These are phyloP conservation scores for Cosmopolites sordidus DNA, from an alignment of 2,888 invertebrate genomes.

Conservation along the genomic window DNA sequence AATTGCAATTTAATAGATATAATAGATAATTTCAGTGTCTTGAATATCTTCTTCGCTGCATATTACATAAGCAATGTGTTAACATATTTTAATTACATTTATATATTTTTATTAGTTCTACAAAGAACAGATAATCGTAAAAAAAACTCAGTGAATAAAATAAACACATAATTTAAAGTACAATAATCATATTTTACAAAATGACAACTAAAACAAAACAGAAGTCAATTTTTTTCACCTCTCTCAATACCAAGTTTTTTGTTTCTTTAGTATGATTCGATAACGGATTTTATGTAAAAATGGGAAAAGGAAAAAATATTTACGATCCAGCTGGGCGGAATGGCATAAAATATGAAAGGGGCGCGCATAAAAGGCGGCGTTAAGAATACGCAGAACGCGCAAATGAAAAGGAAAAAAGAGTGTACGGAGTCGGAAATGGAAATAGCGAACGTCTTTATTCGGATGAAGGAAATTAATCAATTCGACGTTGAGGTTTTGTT, in stretches of 20 bases:
- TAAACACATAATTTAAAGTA: too few relatives aligned
- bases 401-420: conserved; percentile 8
- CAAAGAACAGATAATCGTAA: too few relatives aligned
- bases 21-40: too few relatives aligned
- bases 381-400: conserved; percentile 13
- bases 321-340: conserved; percentile 6
- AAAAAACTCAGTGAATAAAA: too few relatives aligned
- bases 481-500: neutral
- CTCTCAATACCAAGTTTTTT: conserved; percentile 13
- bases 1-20: too few relatives aligned
- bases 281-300: conserved; percentile 18
- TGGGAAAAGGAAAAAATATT: conserved; percentile 11
- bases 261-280: conserved; percentile 2
- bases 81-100: too few relatives aligned
- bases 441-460: conserved; percentile 14
- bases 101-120: too few relatives aligned
- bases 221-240: conserved; percentile 12
- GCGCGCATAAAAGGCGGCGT: conserved; percentile 10
- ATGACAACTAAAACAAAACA: conserved; percentile 12
- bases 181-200: too few relatives aligned
- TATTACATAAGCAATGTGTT: too few relatives aligned
- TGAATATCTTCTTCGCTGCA: too few relatives aligned
- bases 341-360: too few relatives aligned
- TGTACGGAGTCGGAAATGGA: neutral
- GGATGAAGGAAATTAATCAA: conserved; percentile 11